These are phyloP conservation scores for Labroides dimidiatus DNA, from an alignment of 2,797 vertebrate genomes.

Conservation along the genomic window DNA sequence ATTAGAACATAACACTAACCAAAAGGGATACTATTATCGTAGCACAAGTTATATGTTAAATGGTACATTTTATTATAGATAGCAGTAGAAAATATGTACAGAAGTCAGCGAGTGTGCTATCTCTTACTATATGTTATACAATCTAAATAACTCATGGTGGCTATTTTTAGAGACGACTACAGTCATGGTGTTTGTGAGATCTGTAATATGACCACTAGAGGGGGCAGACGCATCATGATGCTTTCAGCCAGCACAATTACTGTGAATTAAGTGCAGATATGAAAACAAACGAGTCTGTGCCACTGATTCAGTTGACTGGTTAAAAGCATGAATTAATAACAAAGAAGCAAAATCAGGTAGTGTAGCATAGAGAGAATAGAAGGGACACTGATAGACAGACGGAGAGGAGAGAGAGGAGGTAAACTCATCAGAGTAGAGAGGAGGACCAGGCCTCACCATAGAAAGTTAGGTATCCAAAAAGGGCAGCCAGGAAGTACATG, in stretches of 20 bases:
- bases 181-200: neutral
- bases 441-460: slow-evolving; percentile 87
- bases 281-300: slow-evolving; percentile 9
- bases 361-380: neutral
- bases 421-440: slow-evolving; percentile 14
- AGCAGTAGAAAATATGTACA: too few species aligned
- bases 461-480: slow-evolving; percentile 99
- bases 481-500: slow-evolving; percentile 99
- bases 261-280: neutral
- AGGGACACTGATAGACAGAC: neutral
- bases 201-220: slow-evolving; percentile 64
- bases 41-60: neutral
- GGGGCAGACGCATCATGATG: slow-evolving; percentile 26
- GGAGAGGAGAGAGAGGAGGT: neutral
- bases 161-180: neutral
- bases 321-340: slow-evolving; percentile 1
- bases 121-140: neutral
- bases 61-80: neutral
- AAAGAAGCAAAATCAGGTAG: slow-evolving; percentile 14
- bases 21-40: neutral
- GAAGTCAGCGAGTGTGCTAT: neutral
- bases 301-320: neutral
- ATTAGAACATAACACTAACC: neutral
- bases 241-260: neutral
- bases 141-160: neutral